Conservation (phyloP, 2,113 vertebrate species). For the Rhadina sibilatrix region DNA sequence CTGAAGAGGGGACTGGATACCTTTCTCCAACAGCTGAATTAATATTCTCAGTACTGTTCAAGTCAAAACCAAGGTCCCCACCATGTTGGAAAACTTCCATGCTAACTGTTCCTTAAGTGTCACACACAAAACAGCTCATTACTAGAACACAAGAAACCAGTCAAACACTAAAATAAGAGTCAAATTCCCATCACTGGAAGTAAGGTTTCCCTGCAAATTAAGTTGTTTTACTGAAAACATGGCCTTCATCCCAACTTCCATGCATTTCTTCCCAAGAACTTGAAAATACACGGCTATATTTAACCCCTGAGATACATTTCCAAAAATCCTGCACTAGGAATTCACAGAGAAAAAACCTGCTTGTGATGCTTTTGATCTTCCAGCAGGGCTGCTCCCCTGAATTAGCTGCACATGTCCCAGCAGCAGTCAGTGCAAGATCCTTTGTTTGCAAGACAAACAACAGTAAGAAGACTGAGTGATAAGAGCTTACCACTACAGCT, state of each 20-base stretch:
- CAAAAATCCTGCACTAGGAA: neutral
- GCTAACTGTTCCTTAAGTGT: neutral
- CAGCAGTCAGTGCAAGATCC: neutral
- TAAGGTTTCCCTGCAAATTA: neutral
- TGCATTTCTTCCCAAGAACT: neutral
- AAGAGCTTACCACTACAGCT: neutral
- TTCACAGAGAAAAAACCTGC: neutral
- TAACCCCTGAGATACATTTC: neutral
- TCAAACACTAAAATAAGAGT: neutral
- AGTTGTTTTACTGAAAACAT: neutral
- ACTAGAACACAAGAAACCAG: neutral
- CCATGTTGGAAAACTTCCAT: neutral
- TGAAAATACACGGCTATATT: conserved; percentile 19
- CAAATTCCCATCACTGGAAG: neutral
- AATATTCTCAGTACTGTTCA: neutral
- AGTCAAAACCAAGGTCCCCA: neutral
- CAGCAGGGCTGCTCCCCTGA: neutral
- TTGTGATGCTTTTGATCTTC: conserved; percentile 24
- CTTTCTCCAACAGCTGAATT: neutral
- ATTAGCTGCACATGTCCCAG: neutral
- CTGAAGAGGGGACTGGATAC: neutral
- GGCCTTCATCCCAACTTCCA: neutral
- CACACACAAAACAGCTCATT: neutral
- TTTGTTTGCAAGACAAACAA: neutral
- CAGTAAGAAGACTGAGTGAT: neutral